Evolutionary conservation across 2,888 invertebrate genomes (phyloP).

Genomic region (Octonoba sinensis): DNA sequence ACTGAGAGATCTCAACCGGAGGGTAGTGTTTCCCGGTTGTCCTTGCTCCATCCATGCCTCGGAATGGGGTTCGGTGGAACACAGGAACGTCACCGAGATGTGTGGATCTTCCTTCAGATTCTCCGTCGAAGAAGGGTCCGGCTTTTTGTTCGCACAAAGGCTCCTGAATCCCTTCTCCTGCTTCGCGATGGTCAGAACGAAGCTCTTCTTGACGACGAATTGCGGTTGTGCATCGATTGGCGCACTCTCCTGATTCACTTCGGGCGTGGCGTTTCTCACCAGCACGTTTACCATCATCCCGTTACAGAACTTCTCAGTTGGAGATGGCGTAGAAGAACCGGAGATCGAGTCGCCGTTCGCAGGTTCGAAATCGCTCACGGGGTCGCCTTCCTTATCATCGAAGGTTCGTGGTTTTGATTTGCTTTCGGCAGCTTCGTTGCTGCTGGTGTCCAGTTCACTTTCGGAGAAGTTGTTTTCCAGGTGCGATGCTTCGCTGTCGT

Average conservation of each 20-base stretch:
- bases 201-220: conserved; percentile 52
- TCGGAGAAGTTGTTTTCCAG: background rate
- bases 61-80: conserved; percentile 18
- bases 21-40: background rate
- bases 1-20: conserved; percentile 31
- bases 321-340: background rate
- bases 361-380: background rate
- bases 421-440: conserved; percentile 28
- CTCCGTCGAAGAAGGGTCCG: background rate
- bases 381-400: background rate
- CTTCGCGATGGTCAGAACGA: conserved; percentile 48
- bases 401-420: too few relatives aligned
- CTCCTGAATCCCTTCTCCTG: conserved; percentile 51
- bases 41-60: background rate
- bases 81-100: conserved; percentile 53
- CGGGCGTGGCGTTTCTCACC: conserved; percentile 21
- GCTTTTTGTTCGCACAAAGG: conserved; percentile 43
- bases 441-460: conserved; percentile 29
- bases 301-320: conserved; percentile 16
- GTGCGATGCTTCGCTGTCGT: conserved; percentile 21
- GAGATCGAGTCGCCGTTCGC: background rate
- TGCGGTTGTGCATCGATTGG: conserved; percentile 11
- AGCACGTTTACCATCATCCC: conserved; percentile 25
- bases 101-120: conserved; percentile 27
- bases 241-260: background rate